Evolutionary conservation across 2,888 invertebrate species (phyloP).

Genomic region (Apoda limacodes): DNA sequence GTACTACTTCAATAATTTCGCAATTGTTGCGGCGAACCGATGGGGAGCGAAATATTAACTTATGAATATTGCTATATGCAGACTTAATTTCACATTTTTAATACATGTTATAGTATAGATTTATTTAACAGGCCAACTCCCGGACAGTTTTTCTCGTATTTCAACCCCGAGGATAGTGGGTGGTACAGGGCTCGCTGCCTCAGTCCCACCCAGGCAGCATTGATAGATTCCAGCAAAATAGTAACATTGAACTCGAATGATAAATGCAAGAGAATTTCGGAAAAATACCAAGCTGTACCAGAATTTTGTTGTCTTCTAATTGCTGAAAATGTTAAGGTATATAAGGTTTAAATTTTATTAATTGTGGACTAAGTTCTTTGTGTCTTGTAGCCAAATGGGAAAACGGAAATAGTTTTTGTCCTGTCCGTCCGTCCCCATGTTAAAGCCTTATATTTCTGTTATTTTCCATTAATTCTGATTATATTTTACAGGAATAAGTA

Average conservation of each 20-base stretch:
- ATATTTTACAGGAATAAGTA: no score
- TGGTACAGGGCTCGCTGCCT: conserved; percentile 53
- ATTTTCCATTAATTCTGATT: no score
- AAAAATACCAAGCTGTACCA: conserved; percentile 26
- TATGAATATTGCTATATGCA: no score
- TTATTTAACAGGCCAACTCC: conserved; percentile 29
- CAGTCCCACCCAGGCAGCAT: conserved; percentile 23
- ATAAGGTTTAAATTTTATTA: no score
- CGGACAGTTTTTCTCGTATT: conserved; percentile 38
- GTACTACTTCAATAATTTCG: no score
- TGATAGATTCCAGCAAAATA: conserved; percentile 35
- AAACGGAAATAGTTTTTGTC: no score
- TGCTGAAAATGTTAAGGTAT: conserved; percentile 26
- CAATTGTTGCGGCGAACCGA: no score
- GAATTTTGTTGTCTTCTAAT: conserved; percentile 42
- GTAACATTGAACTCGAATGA: conserved; percentile 17
- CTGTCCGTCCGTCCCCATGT: no score
- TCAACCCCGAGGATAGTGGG: conserved; percentile 31
- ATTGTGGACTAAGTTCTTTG: no score
- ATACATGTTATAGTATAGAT: background rate
- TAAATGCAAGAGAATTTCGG: conserved; percentile 24
- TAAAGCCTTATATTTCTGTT: no score
- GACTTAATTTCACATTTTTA: background rate
- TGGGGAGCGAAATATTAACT: no score
- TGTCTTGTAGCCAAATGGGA: no score